Conservation (phyloP, 1,140 invertebrate genomes). For the Drosophila kohkoa region DNA sequence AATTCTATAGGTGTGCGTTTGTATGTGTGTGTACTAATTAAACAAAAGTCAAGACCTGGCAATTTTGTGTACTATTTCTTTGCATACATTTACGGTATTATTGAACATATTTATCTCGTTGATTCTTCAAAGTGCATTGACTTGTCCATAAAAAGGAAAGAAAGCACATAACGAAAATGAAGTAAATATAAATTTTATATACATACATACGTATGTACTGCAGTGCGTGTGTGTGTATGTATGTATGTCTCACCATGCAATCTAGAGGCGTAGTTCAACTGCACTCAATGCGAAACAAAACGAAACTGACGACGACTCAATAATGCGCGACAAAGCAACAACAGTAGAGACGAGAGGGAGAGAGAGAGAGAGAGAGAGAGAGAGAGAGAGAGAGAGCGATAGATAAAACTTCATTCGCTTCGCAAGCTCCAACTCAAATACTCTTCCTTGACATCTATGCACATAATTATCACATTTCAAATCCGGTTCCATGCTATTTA, state of each 20-base stretch:
- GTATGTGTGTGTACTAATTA: slow-evolving; percentile 64
- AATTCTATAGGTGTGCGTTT: slow-evolving; percentile 22
- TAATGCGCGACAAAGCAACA: slow-evolving; percentile 36
- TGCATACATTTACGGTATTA: not conserved
- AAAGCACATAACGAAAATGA: slow-evolving; percentile 32
- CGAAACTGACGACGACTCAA: slow-evolving; percentile 62
- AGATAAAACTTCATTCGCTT: slow-evolving; percentile 8
- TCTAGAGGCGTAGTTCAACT: slow-evolving; percentile 56
- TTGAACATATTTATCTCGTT: slow-evolving; percentile 19
- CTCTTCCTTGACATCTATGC: slow-evolving; percentile 31
- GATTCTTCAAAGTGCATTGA: slow-evolving; percentile 51
- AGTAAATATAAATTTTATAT: slow-evolving; percentile 53
- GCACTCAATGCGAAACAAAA: slow-evolving; percentile 68
- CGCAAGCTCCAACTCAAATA: slow-evolving; percentile 12
- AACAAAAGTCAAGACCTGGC: slow-evolving; percentile 42
- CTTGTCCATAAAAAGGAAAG: slow-evolving; percentile 30
- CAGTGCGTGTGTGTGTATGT: slow-evolving; percentile 16
- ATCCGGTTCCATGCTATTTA: slow-evolving; percentile 10
- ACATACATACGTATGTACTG: slow-evolving; percentile 8
- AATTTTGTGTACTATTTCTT: slow-evolving; percentile 16
- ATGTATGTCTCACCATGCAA: slow-evolving; percentile 49
- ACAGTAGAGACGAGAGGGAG: not conserved
- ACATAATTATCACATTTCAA: not conserved
- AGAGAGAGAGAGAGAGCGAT: slow-evolving; percentile 11
- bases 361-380: slow-evolving; percentile 11